Conservation (phyloP, 1,140 invertebrate species). For the Idris sp. region DNA sequence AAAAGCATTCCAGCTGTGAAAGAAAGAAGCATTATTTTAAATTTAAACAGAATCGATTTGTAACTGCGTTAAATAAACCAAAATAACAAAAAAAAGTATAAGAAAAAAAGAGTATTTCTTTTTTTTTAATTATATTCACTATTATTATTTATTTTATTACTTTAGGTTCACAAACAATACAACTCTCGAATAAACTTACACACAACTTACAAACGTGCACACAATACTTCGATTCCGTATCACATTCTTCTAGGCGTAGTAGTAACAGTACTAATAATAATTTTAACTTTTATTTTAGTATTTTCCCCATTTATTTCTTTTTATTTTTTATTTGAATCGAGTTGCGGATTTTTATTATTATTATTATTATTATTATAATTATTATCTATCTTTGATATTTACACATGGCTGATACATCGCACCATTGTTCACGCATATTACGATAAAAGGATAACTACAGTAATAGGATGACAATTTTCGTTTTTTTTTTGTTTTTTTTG, state of each 20-base stretch:
- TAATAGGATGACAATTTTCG: no score
- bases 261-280: slow-evolving; percentile 46
- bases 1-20: not conserved
- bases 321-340: slow-evolving; percentile 4
- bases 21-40: slow-evolving; percentile 22
- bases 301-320: no score
- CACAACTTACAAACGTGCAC: slow-evolving; percentile 68
- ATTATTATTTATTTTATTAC: slow-evolving; percentile 66
- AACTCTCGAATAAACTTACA: slow-evolving; percentile 70
- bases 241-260: slow-evolving; percentile 66
- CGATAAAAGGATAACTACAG: slow-evolving; percentile 33
- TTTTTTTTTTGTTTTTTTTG: no score
- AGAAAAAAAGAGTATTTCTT: not conserved
- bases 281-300: slow-evolving; percentile 10
- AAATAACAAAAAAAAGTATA: slow-evolving; percentile 5
- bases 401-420: slow-evolving; percentile 42
- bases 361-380: no score
- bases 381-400: slow-evolving; percentile 32
- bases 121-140: slow-evolving; percentile 68
- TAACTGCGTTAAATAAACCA: slow-evolving; percentile 27
- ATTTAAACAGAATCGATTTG: slow-evolving; percentile 17
- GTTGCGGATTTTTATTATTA: slow-evolving; percentile 17
- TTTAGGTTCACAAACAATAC: slow-evolving; percentile 76
- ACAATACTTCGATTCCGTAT: slow-evolving; percentile 66
- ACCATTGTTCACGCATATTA: slow-evolving; percentile 21